A percentile compares a stretch with the other conserved stretches of the same genome.
phyloP scores from a whole-genome alignment of 2,113 vertebrate genomes.

The Crotalus horridus region DNA sequence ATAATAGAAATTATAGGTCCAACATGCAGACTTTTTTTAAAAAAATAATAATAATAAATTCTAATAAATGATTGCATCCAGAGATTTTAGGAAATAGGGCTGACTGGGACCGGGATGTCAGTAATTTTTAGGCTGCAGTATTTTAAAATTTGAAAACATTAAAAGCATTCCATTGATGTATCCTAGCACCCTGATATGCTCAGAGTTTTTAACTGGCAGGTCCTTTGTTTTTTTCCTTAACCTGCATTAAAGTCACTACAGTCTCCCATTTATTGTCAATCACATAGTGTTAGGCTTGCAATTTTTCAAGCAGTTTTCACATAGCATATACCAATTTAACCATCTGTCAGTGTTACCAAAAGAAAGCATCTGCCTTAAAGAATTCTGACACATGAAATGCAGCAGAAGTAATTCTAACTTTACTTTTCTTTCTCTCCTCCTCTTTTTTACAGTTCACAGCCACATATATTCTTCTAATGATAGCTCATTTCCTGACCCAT shows the following conservation, averaged over 20 bases:
- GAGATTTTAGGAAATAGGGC: background rate
- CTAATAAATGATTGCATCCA: background rate
- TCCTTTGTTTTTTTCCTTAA: slow-evolving; percentile 6
- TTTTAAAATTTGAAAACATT: background rate
- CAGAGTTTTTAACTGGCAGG: background rate
- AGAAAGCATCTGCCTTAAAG: slow-evolving; percentile 22
- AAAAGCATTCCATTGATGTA: background rate
- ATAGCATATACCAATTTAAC: slow-evolving; percentile 24
- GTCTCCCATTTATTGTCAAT: slow-evolving; percentile 19
- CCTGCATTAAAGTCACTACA: slow-evolving; percentile 4
- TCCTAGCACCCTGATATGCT: background rate
- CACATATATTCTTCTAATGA: slow-evolving; percentile 38
- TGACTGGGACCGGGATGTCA: background rate
- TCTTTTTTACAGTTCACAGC: slow-evolving; percentile 23
- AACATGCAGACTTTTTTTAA: background rate
- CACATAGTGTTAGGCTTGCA: slow-evolving; percentile 2
- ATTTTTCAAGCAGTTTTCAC: slow-evolving; percentile 18
- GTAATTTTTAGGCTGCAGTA: background rate
- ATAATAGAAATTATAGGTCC: no score
- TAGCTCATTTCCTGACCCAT: slow-evolving; percentile 21
- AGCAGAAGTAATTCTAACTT: background rate
- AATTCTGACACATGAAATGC: slow-evolving; percentile 4
- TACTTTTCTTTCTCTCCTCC: slow-evolving; percentile 24
- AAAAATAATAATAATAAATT: background rate
- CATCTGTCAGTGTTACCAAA: slow-evolving; percentile 10